Conservation (phyloP, 2,113 vertebrate genomes). For the Hippotragus niger region DNA sequence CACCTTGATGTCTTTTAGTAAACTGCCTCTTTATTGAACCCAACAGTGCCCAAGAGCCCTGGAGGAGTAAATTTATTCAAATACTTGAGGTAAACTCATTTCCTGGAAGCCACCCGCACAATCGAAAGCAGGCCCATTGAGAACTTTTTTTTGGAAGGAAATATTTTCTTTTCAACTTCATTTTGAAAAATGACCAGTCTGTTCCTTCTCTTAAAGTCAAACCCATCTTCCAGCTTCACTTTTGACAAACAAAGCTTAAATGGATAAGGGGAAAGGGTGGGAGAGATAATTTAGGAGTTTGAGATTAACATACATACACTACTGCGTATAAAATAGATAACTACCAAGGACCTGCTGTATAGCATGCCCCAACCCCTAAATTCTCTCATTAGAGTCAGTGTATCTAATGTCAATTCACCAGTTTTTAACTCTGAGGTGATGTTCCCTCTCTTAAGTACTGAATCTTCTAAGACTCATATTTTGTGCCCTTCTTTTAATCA, state of each 20-base stretch:
- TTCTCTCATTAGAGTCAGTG: neutral
- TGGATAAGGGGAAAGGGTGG: neutral
- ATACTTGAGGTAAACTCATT: neutral
- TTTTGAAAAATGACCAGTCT: neutral
- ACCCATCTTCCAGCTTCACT: neutral
- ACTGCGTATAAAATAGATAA: neutral
- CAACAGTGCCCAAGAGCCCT: neutral
- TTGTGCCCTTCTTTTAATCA: neutral
- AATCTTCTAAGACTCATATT: neutral
- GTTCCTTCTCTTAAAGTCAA: neutral
- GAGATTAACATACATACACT: neutral
- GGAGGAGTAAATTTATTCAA: neutral
- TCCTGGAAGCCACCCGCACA: neutral
- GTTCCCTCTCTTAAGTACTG: neutral
- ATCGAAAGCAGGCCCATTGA: neutral
- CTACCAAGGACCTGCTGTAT: neutral
- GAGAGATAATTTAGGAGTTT: neutral
- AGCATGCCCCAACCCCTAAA: neutral
- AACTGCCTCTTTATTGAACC: neutral
- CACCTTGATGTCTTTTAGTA: neutral
- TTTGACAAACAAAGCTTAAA: neutral
- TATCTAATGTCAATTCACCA: neutral
- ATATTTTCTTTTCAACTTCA: neutral
- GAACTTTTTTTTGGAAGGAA: neutral
- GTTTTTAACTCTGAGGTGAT: neutral